Evolutionary conservation across 2,888 invertebrate species (phyloP), one percentile per base, ranked within the genome.

Genomic region (Congeria kusceri): DNA sequence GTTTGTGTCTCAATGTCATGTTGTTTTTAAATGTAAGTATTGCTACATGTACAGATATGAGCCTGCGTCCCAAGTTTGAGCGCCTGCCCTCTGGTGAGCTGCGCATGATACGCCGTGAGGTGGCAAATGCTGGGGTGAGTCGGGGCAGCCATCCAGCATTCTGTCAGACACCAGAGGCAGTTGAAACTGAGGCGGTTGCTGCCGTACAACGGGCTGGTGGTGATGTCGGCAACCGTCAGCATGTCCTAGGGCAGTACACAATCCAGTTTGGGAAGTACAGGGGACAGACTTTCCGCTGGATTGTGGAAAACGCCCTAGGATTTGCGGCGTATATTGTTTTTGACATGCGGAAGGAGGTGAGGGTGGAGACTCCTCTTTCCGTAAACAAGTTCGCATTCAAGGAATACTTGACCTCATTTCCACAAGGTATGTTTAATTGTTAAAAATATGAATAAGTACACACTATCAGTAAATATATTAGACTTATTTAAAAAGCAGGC

Each of bases 211-310:
- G 20, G 9, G 3, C n/a, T 27, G 56, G 58, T 20, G 65, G 72
- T n/a, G 65, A 65, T 65, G 15, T 56, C 5, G 18, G 11, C 28
- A 47, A 64, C 32, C 47, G 47, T 25, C 11, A 4, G n/a, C 72
- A 49, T 65, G 25, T 65, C 18, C 59, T 65, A 15, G 59, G 72
- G 15, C 64, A 58, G 25, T 28, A 53, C 39, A 29, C 53, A 11
- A 39, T 72, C 20, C 72, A 72, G 65, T 71, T 63, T 44, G 71
- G 71, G 13, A 18, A 18, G 27, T 71, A 53, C 39, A 39, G 64
- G 29, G 56, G 47, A 25, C 2, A 71, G 23, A 63, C 53, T 0
- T 62, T 64, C 56, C 27, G 28, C 28, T 71, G 71, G 71, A n/a
- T 71, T n/a, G 23, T 44, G 20, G 53, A 61, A 23, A 71, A 71